Conservation (phyloP, 1,140 invertebrate species). For the Stenopsyche tienmushanensis region DNA sequence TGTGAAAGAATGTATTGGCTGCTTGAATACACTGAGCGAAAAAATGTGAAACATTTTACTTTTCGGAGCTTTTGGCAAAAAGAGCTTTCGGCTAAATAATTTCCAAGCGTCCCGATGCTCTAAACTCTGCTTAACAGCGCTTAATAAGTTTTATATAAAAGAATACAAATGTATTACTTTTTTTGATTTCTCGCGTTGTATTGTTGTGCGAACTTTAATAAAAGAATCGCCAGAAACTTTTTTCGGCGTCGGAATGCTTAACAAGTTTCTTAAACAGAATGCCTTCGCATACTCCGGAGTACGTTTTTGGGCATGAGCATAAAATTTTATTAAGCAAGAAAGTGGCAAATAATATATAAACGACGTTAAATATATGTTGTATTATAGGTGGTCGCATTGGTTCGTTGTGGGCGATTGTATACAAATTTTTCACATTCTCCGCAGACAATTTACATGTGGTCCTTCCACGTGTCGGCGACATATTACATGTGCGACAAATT, state of each 20-base stretch:
- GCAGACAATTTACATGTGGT: background rate
- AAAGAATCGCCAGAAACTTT: background rate
- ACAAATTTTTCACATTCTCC: background rate
- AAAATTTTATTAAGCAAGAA: no score
- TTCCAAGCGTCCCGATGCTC: background rate
- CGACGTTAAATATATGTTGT: background rate
- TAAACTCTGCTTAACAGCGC: background rate
- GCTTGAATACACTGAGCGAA: background rate
- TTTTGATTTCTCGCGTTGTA: background rate
- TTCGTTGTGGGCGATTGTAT: background rate
- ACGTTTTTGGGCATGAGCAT: no score
- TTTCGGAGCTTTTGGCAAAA: background rate
- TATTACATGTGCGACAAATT: background rate
- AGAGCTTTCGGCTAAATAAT: background rate
- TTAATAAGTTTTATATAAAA: background rate
- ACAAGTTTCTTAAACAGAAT: background rate
- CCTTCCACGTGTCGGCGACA: background rate
- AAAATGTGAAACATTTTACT: background rate
- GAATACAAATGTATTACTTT: background rate
- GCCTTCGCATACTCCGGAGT: background rate
- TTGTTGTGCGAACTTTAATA: background rate
- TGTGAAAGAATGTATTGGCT: background rate
- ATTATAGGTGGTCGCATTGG: background rate
- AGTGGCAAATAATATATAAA: background rate
- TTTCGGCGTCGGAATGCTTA: background rate